Base-by-base conservation (phyloP, 1,140 invertebrate genomes). In the Diploscapter pachys region DNA sequence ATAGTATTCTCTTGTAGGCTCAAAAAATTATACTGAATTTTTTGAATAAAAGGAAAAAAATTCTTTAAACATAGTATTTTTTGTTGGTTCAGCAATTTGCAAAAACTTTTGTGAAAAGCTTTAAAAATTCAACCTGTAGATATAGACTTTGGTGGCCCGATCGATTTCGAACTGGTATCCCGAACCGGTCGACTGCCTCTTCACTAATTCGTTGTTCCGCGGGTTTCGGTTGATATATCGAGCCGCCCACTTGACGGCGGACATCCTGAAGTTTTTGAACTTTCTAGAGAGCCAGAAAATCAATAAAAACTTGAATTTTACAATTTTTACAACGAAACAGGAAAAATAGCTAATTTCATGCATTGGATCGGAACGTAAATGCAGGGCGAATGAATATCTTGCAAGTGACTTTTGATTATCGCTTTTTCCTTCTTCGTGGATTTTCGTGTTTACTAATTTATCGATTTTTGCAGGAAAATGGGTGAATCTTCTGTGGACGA, bases 181-280 rank as follows among this genome's bases (percentile, higher is more conserved):
- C 66, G 87, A 86, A 0, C 92, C 92, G 87, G 93, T 94, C 50
- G 90, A 89, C 4, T 90, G 93, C 76, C 95, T 91, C 74, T 91
- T 88, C 81, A 95, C 86, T 71, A 90, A 89, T 86, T 96, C 93
- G 74, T 95, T 89, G 86, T 95, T 96, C 79, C 93, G 90, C 50
- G 93, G 93, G 87, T 96, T 96, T 80, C 92, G 90, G 82, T 94
- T 95, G 54, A 84, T 31, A 11, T 57, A 57, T 13, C n/a, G 4
- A n/a, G 9, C 63, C 3, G 55, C 63, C 13, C 68, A 74, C 31
- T 56, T 51, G 52, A 67, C n/a, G 6, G 62, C 61, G 31, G 31
- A 31, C 31, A 31, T 31, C 31, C 31, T 31, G 31, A 31, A 31
- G 31, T 31, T 31, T 0, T 1, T 31, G 31, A 31, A 31, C 0